These are phyloP conservation scores for Schizopygopsis pylzovi DNA, from an alignment of 2,797 vertebrate genomes.

Conservation along the genomic window DNA sequence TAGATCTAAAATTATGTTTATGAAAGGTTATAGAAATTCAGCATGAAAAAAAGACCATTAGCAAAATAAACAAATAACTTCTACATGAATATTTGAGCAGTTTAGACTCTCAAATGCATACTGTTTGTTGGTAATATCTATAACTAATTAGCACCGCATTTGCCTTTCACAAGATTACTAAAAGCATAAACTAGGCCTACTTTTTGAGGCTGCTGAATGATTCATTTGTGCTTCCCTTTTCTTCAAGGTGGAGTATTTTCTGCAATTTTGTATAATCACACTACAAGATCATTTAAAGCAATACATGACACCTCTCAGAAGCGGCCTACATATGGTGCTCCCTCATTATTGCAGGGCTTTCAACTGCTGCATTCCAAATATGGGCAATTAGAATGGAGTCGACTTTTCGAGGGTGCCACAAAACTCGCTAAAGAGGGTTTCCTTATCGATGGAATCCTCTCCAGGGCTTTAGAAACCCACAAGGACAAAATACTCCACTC, in stretches of 20 bases:
- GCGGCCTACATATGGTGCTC: slow-evolving; percentile 63
- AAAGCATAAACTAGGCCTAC: background rate
- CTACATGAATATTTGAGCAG: slow-evolving; percentile 50
- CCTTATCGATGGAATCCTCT: slow-evolving; percentile 68
- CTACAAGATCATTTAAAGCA: slow-evolving; percentile 62
- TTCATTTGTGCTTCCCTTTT: slow-evolving; percentile 32
- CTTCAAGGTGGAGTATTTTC: slow-evolving; percentile 70
- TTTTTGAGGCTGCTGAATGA: slow-evolving; percentile 13
- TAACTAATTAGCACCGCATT: slow-evolving; percentile 45
- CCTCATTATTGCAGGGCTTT: slow-evolving; percentile 69
- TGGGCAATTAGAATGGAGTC: slow-evolving; percentile 68
- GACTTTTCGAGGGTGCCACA: slow-evolving; percentile 58
- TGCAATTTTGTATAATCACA: slow-evolving; percentile 71
- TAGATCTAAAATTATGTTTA: slow-evolving; percentile 10
- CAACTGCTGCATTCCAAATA: slow-evolving; percentile 64
- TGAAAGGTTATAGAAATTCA: background rate
- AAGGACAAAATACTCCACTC: slow-evolving; percentile 58
- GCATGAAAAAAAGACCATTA: background rate
- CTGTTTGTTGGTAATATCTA: slow-evolving; percentile 28
- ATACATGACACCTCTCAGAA: slow-evolving; percentile 61
- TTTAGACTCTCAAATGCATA: slow-evolving; percentile 33
- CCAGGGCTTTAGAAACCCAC: slow-evolving; percentile 65
- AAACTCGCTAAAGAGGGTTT: slow-evolving; percentile 72
- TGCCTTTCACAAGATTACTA: slow-evolving; percentile 47
- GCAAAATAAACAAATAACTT: background rate